These are phyloP conservation scores for Danaus melanippus DNA, from an alignment of 1,140 invertebrate genomes.

Conservation along the genomic window DNA sequence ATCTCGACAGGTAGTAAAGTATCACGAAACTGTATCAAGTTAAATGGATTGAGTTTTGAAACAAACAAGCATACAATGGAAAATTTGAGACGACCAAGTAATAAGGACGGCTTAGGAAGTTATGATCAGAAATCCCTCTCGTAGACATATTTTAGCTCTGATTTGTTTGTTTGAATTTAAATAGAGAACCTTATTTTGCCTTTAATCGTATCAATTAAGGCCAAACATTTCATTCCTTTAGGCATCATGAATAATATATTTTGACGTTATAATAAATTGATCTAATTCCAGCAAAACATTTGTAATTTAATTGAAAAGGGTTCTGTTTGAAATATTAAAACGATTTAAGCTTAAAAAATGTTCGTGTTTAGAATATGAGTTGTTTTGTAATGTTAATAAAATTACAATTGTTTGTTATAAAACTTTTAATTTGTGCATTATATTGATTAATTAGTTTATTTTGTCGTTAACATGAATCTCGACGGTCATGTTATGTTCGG, in stretches of 20 bases:
- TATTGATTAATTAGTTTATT: constrained; percentile 5
- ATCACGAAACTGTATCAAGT: constrained; percentile 26
- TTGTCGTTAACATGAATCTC: constrained; percentile 8
- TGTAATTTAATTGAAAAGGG: background rate
- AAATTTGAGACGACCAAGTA: constrained; percentile 40
- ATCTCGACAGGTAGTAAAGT: background rate
- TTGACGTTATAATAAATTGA: constrained; percentile 1
- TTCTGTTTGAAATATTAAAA: too few relatives aligned
- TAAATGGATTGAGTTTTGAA: constrained; percentile 32
- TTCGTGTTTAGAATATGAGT: too few relatives aligned
- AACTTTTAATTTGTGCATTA: too few relatives aligned
- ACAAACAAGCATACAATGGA: constrained; percentile 32
- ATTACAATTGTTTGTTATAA: background rate
- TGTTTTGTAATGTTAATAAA: background rate
- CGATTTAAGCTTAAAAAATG: too few relatives aligned
- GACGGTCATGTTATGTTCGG: constrained; percentile 1
- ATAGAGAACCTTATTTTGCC: constrained; percentile 44
- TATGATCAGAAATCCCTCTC: constrained; percentile 35
- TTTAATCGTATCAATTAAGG: constrained; percentile 9
- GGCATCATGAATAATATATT: constrained; percentile 1
- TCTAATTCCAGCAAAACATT: constrained; percentile 3
- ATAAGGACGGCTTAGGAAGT: constrained; percentile 52
- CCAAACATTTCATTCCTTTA: constrained; percentile 4
- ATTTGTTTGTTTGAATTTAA: constrained; percentile 46
- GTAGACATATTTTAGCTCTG: constrained; percentile 34